Base-by-base conservation (phyloP, 2,888 invertebrate genomes). In the Lasioglossum figueresi region DNA sequence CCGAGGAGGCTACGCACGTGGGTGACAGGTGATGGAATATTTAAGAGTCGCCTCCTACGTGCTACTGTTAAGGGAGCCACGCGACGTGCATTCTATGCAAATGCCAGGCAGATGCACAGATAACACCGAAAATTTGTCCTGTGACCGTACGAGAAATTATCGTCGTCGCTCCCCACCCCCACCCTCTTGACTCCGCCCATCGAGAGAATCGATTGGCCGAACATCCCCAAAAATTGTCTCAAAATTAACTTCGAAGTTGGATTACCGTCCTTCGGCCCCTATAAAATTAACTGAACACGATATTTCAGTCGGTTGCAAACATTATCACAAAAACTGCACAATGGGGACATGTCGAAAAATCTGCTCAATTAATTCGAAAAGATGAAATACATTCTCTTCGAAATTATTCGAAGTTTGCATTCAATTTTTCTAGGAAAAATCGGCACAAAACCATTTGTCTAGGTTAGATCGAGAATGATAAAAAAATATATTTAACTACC, bases 61-160 rank as follows among this genome's bases (percentile, higher is more conserved):
- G 88, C 87, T 78, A 88, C 83, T 86, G 92, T 88, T 79, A 73
- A 75, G n/a, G n/a, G n/a, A 87, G 91, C 89, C 93, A 94, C 93
- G 94, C 94, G 93, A 93, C 93, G 91, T 91, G 92, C 92, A 93
- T 93, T 94, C 93, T 94, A 94, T 94, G 93, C 91, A 93, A 94
- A 94, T 94, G 88, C 48, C 56, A 81, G 89, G 90, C 94, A 94
- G 94, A 94, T 94, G 94, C 91, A 86, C 79, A 83, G 86, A 88
- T 87, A 90, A 87, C 87, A 63, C 76, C 79, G 87, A 88, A 91
- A 91, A 89, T 88, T 88, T 83, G 81, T 87, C 75, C 70, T 5
- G 72, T 63, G 70, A 77, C 78, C 43, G 23, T 45, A 68, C 63
- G 70, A 80, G 43, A 76, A 59, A 34, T 79, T 79, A 73, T 63